Conservation (phyloP, 92 coral and sea anemone genomes). For the Nematostella vectensis region DNA sequence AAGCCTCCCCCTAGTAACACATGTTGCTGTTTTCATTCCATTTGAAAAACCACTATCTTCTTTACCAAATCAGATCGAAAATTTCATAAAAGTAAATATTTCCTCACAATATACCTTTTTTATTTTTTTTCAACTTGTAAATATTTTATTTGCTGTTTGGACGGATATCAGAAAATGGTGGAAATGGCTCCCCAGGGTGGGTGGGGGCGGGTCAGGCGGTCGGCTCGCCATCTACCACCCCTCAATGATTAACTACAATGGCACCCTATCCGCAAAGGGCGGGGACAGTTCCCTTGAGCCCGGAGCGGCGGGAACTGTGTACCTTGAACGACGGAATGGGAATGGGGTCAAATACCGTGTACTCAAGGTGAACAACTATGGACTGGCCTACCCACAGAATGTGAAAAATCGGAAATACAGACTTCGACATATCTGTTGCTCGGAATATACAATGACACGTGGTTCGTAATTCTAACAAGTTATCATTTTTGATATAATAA, state of each 20-base stretch:
- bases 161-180: slow-evolving; percentile 44
- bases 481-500: too few relatives aligned
- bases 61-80: too few relatives aligned
- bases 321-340: slow-evolving; percentile 47
- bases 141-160: too few relatives aligned
- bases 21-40: too few relatives aligned
- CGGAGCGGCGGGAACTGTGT: slow-evolving; percentile 64
- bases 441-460: slow-evolving; percentile 44
- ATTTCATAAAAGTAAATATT: too few relatives aligned
- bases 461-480: slow-evolving; percentile 7
- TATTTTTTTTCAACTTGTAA: too few relatives aligned
- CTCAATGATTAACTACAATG: slow-evolving; percentile 53
- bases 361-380: slow-evolving; percentile 41
- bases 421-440: slow-evolving; percentile 28
- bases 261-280: slow-evolving; percentile 60
- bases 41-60: too few relatives aligned
- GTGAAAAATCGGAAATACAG: slow-evolving; percentile 30
- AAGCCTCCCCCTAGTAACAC: too few relatives aligned
- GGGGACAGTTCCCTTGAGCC: slow-evolving; percentile 40
- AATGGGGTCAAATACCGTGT: slow-evolving; percentile 30
- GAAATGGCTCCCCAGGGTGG: slow-evolving; percentile 46
- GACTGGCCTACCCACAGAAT: slow-evolving; percentile 37
- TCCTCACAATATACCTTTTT: too few relatives aligned
- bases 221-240: slow-evolving; percentile 48
- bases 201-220: slow-evolving; percentile 74